Percentiles rank a stretch among this genome's conserved stretches.
Evolutionary conservation across 2,113 vertebrate species (phyloP).

Genomic region (Dermatemys mawii): DNA sequence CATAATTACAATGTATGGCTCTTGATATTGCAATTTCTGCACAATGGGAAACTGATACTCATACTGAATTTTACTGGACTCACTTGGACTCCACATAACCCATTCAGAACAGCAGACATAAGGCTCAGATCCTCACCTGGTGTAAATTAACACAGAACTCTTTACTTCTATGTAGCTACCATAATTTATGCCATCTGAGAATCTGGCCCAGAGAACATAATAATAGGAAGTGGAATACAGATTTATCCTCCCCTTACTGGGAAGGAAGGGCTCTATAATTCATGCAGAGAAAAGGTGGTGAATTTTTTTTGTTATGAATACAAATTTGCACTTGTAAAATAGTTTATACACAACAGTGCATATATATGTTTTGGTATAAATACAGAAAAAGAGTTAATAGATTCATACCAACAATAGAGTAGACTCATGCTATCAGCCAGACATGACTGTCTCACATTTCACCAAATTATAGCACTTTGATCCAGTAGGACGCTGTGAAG

Average conservation of each 20-base stretch:
- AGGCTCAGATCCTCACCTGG: rapidly evolving
- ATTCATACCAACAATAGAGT: not conserved
- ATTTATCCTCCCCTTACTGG: not conserved
- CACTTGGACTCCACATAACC: not conserved
- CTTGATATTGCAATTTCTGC: not conserved
- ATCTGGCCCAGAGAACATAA: not conserved
- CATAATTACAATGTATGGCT: not conserved
- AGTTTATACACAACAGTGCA: not conserved
- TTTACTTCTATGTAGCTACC: not conserved
- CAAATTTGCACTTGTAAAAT: not conserved
- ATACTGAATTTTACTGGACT: not conserved
- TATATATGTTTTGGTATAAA: not conserved
- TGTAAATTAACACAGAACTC: not conserved
- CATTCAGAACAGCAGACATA: not conserved
- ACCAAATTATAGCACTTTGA: not conserved
- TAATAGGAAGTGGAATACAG: not conserved
- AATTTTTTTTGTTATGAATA: not conserved
- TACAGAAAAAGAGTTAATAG: not conserved
- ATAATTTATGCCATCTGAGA: not conserved
- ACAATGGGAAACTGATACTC: rapidly evolving
- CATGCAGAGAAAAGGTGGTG: not conserved
- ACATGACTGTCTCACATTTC: not conserved
- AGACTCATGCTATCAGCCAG: not conserved
- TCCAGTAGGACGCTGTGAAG: too few species aligned
- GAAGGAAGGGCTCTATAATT: rapidly evolving